Base-by-base conservation (phyloP, 1,140 invertebrate species). In the Chironomus striatipennis region DNA sequence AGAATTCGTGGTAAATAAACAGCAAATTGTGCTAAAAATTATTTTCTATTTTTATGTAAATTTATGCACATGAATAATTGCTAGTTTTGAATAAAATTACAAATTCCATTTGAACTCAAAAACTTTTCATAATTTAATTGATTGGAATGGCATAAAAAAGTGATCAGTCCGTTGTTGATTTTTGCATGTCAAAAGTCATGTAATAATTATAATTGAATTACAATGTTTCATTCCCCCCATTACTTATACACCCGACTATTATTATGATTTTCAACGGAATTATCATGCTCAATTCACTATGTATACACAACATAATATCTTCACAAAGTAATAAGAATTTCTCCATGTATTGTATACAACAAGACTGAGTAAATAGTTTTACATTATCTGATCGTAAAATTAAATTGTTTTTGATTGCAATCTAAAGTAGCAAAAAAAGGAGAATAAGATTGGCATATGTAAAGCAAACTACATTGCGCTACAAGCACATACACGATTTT, bases 341-440 rank as follows among this genome's bases (percentile, higher is more conserved):
- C 8, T 47, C 42, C 8, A 15, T 47, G 43, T 47, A 12, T 47
- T 47, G 43, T 15, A 47, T 47, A 12, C 43, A 47, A 12, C 15
- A 47, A 12, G 47, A 57, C 12, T 47, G 43, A 47, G 43, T 47
- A 57, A 57, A 57, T 57, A 57, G 47, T n/a, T 57, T 57, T 57
- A 5, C 47, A 20, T 70, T 70, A 70, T 70, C 65, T 20, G 65
- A 70, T 70, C 65, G 18, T 70, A 70, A 70, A 70, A 70, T 70
- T 70, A 70, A 70, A 70, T 70, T 70, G 65, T 70, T 70, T 70
- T 12, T 20, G 65, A 70, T 70, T 70, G 20, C 18, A 10, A 70
- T 70, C 65, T 57, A 5, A 12, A 57, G 12, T 57, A 34, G 24
- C 24, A 34, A 34, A 34, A 34, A 34, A 34, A 34, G 24, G 24